These are phyloP conservation scores for Genyomyrus donnyi DNA, from an alignment of 2,113 vertebrate genomes.

Conservation along the genomic window DNA sequence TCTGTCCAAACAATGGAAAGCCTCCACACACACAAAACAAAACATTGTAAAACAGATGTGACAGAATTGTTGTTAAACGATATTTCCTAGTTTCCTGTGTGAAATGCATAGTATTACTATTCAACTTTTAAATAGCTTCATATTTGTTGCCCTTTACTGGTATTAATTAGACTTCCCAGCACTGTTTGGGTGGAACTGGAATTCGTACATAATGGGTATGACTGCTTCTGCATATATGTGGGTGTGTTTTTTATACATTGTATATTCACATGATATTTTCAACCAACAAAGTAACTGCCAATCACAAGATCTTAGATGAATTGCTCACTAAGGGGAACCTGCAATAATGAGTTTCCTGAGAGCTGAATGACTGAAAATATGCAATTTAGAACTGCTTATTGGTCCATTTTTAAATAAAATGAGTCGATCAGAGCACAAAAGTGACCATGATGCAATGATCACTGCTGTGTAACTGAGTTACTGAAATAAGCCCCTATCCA, in stretches of 20 bases:
- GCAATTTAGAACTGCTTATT: background rate
- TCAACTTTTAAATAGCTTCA: background rate
- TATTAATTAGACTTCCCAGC: background rate
- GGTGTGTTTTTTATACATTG: constrained; percentile 1
- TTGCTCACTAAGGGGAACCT: background rate
- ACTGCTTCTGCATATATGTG: background rate
- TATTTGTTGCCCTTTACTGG: background rate
- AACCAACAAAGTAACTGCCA: constrained; percentile 6
- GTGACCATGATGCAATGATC: background rate
- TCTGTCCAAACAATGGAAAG: background rate
- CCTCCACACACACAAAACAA: background rate
- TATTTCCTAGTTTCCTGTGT: background rate
- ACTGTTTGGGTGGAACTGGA: background rate
- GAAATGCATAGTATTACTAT: background rate
- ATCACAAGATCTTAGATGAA: background rate
- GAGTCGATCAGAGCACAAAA: background rate
- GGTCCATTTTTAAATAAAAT: background rate
- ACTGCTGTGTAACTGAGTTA: background rate
- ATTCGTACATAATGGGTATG: background rate
- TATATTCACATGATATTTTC: background rate
- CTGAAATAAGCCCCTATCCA: background rate
- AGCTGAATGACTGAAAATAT: background rate
- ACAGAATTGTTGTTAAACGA: background rate
- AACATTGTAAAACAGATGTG: background rate
- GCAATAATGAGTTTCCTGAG: background rate